Percentiles rank a stretch among this genome's conserved stretches.
phyloP scores from a whole-genome alignment of 2,797 vertebrate genomes.

The Lagodon rhomboides region DNA sequence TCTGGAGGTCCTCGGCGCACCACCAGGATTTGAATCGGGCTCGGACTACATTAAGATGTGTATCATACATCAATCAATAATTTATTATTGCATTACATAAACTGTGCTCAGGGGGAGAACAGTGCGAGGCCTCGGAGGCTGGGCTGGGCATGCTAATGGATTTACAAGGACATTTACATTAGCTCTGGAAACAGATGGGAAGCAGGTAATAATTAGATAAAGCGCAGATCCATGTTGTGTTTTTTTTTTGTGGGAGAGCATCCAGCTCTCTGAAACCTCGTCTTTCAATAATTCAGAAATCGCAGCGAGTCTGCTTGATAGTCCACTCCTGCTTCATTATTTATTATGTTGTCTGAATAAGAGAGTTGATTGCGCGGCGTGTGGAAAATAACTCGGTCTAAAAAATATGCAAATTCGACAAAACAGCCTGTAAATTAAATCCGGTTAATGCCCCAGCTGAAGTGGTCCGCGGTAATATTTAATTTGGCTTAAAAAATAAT shows the following conservation, averaged over 20 bases:
- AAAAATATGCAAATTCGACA: conserved; percentile 45
- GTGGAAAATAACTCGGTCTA: conserved; percentile 29
- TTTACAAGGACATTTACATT: conserved; percentile 68
- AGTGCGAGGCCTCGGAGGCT: conserved; percentile 37
- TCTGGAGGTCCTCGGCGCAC: conserved; percentile 10
- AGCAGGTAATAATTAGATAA: conserved; percentile 58
- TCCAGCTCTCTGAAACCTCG: conserved; percentile 41
- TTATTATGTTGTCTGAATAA: conserved; percentile 61
- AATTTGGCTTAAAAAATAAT: conserved; percentile 28
- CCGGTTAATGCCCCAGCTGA: conserved; percentile 11
- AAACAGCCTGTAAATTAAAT: conserved; percentile 38
- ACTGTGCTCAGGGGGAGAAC: conserved; percentile 45
- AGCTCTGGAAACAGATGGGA: conserved; percentile 57
- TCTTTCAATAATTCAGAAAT: conserved; percentile 74
- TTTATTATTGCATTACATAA: conserved; percentile 71
- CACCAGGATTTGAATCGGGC: conserved; percentile 31
- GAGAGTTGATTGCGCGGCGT: conserved; percentile 39
- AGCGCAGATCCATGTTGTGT: conserved; percentile 23
- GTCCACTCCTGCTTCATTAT: conserved; percentile 64
- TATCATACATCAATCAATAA: conserved; percentile 69
- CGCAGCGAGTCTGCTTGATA: conserved; percentile 44
- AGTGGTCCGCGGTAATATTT: conserved; percentile 25
- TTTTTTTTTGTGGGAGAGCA: conserved; percentile 20
- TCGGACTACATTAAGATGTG: conserved; percentile 53
- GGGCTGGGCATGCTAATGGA: conserved; percentile 57